phyloP scores from a whole-genome alignment of 2,797 vertebrate genomes.

The Notamacropus eugenii region DNA sequence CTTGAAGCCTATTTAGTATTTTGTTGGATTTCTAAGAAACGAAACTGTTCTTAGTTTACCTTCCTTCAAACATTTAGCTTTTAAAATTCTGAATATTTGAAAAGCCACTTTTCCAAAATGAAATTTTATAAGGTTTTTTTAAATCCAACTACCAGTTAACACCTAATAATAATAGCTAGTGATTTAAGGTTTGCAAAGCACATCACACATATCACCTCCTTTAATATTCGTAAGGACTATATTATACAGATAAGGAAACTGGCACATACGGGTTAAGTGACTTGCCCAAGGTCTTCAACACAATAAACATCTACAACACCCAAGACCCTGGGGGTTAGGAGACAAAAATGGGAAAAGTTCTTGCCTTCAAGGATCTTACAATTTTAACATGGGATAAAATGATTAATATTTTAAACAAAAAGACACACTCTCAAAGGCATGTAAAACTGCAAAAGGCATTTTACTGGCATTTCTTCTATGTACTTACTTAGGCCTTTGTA shows the following conservation, averaged over 20 bases:
- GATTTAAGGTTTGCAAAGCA: neutral
- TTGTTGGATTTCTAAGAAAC: slow-evolving; percentile 4
- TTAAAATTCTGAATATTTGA: neutral
- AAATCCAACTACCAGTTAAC: neutral
- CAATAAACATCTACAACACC: neutral
- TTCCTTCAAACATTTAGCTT: neutral
- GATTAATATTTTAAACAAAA: neutral
- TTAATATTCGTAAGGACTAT: neutral
- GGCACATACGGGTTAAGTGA: neutral
- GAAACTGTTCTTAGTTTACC: neutral
- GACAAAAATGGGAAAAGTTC: neutral
- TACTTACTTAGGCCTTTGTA: slow-evolving; percentile 98
- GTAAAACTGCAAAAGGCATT: neutral
- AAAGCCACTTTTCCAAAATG: neutral
- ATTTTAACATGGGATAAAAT: neutral
- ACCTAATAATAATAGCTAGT: neutral
- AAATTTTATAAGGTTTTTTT: neutral
- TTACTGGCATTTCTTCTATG: neutral
- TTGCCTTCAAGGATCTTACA: neutral
- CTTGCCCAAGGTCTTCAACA: neutral
- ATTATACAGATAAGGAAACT: neutral
- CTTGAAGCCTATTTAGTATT: neutral
- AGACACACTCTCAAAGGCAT: neutral
- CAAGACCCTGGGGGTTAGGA: neutral
- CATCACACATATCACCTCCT: neutral